These are phyloP conservation scores for Agapostemon virescens DNA, from an alignment of 2,888 invertebrate genomes.

Conservation along the genomic window DNA sequence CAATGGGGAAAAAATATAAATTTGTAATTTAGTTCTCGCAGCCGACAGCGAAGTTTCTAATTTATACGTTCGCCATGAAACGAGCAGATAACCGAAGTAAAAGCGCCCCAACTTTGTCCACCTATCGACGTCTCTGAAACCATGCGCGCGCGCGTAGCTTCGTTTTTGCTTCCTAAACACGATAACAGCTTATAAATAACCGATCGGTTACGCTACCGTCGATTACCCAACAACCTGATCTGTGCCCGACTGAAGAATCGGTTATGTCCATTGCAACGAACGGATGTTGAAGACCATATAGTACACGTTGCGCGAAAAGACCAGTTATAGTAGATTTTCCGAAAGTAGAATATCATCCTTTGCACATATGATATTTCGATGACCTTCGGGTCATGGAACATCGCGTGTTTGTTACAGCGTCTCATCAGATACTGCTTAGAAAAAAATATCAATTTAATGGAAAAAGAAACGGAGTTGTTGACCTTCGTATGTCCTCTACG, in stretches of 20 bases:
- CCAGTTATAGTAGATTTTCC: too few species aligned
- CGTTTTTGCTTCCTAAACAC: conserved; percentile 1
- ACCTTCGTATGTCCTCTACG: too few species aligned
- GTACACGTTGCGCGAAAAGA: too few species aligned
- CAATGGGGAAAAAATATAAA: too few species aligned
- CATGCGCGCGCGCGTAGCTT: not conserved
- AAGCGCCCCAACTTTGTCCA: not conserved
- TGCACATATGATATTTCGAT: too few species aligned
- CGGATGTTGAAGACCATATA: not conserved
- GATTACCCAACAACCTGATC: not conserved
- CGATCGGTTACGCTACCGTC: not conserved
- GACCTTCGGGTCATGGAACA: too few species aligned
- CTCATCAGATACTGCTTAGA: too few species aligned
- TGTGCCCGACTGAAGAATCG: not conserved
- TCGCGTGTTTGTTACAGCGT: too few species aligned
- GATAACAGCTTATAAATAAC: not conserved
- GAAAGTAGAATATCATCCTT: too few species aligned
- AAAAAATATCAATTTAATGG: too few species aligned
- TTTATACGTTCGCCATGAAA: not conserved
- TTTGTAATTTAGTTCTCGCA: not conserved
- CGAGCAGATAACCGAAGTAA: not conserved
- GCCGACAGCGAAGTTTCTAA: not conserved
- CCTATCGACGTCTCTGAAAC: not conserved
- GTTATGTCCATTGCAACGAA: not conserved
- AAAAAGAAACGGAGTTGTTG: too few species aligned